These are phyloP conservation scores for Drosophila mimica DNA, from an alignment of 2,888 invertebrate species.

Conservation along the genomic window DNA sequence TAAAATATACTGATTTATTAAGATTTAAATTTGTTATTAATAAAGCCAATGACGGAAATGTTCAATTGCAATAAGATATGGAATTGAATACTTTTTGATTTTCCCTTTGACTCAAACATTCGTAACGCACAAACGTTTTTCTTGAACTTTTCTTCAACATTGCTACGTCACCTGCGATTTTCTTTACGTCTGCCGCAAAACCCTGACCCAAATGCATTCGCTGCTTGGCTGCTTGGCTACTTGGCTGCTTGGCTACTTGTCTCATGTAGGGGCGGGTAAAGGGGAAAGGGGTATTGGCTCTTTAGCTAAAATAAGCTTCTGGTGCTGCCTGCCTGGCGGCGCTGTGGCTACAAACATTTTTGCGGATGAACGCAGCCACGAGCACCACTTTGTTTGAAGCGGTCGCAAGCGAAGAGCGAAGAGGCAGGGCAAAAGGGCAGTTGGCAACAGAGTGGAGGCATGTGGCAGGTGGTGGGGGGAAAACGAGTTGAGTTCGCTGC, in stretches of 20 bases:
- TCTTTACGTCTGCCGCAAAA: conserved; percentile 51
- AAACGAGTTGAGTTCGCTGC: conserved; percentile 58
- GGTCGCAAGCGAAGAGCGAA: conserved; percentile 19
- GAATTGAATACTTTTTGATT: conserved; percentile 30
- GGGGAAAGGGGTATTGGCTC: conserved; percentile 10
- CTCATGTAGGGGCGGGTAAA: not conserved
- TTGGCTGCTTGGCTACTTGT: conserved; percentile 3
- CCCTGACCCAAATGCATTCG: conserved; percentile 72
- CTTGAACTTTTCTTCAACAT: conserved; percentile 37
- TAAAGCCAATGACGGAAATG: not conserved
- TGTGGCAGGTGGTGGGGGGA: not conserved
- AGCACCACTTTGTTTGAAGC: conserved; percentile 71
- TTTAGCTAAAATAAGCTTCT: conserved; percentile 61
- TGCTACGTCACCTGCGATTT: conserved; percentile 58
- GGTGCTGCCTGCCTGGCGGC: conserved; percentile 46
- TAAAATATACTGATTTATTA: not conserved
- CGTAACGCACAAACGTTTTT: not conserved
- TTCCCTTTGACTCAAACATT: conserved; percentile 12
- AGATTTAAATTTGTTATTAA: not conserved
- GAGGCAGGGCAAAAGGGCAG: not conserved
- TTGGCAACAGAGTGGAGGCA: not conserved
- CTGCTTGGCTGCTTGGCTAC: conserved; percentile 6
- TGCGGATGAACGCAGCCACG: conserved; percentile 75
- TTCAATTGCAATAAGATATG: not conserved
- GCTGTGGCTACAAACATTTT: conserved; percentile 70